phyloP scores from a whole-genome alignment of 2,113 vertebrate species.

The Puntigrus tetrazona region DNA sequence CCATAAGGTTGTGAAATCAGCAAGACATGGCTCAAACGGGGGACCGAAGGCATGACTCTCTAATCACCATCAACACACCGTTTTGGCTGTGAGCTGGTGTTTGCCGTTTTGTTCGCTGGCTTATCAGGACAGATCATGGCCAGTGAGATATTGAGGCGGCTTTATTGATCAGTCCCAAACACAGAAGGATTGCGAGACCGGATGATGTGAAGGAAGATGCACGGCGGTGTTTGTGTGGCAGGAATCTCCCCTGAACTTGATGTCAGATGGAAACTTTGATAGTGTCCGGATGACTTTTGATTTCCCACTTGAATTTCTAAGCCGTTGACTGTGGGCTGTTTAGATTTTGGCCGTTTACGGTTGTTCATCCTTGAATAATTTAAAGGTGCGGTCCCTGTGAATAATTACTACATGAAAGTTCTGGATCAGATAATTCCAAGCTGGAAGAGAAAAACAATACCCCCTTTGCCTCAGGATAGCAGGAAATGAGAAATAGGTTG shows the following conservation, averaged over 20 bases:
- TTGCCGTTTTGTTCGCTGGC: conserved; percentile 56
- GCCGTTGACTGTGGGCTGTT: neutral
- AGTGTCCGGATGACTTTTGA: neutral
- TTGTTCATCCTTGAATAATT: neutral
- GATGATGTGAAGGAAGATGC: conserved; percentile 64
- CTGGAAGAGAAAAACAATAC: neutral
- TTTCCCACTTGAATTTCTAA: neutral
- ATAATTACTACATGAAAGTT: neutral
- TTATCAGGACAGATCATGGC: conserved; percentile 70
- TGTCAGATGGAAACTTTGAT: neutral
- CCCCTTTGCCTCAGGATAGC: neutral
- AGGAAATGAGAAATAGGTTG: conserved; percentile 14
- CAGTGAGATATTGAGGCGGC: conserved; percentile 70
- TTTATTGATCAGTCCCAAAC: conserved; percentile 74
- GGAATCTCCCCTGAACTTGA: conserved; percentile 26
- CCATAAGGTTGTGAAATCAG: neutral
- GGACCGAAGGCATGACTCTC: neutral
- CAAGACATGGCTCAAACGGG: neutral
- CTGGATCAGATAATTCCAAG: conserved; percentile 1
- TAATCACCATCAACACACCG: neutral
- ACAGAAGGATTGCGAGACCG: conserved; percentile 48
- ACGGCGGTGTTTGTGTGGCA: conserved; percentile 11
- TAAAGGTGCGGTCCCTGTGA: neutral
- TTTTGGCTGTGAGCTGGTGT: conserved; percentile 51
- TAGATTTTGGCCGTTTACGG: neutral